These are phyloP conservation scores for Hylaeus anthracinus DNA, from an alignment of 1,140 invertebrate species.

Conservation along the genomic window DNA sequence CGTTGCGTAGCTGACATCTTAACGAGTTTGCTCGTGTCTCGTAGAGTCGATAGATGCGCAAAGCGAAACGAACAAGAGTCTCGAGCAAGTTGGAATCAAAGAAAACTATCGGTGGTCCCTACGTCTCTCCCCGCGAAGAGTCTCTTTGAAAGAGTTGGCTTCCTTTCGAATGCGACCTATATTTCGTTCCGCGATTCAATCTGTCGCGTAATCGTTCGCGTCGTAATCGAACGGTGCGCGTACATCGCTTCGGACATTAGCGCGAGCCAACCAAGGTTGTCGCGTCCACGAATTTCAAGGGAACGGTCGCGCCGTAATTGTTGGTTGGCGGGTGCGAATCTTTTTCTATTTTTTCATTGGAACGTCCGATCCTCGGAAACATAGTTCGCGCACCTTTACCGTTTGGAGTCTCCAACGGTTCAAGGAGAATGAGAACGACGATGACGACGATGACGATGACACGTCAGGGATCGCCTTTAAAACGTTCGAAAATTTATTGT, in stretches of 20 bases:
- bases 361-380: too few species aligned
- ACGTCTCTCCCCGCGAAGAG: background rate
- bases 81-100: background rate
- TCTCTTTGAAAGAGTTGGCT: background rate
- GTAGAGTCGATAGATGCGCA: constrained; percentile 56
- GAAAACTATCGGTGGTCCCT: background rate
- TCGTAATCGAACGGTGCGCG: background rate
- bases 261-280: background rate
- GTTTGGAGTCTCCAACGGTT: constrained; percentile 27
- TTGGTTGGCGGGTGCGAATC: too few species aligned
- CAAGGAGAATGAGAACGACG: constrained; percentile 39
- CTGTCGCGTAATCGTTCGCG: background rate
- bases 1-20: constrained; percentile 67
- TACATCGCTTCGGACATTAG: background rate
- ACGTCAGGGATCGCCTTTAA: constrained; percentile 33
- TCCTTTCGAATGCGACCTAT: background rate
- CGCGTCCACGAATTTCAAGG: background rate
- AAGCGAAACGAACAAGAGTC: background rate
- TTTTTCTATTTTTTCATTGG: too few species aligned
- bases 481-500: constrained; percentile 57
- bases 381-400: constrained; percentile 5
- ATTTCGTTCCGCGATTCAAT: background rate
- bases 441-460: constrained; percentile 50
- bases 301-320: too few species aligned
- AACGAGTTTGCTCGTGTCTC: constrained; percentile 41